Percentiles rank a stretch among this genome's conserved stretches.
phyloP scores from a whole-genome alignment of 2,797 vertebrate genomes.

The Apogon hyalosoma region DNA sequence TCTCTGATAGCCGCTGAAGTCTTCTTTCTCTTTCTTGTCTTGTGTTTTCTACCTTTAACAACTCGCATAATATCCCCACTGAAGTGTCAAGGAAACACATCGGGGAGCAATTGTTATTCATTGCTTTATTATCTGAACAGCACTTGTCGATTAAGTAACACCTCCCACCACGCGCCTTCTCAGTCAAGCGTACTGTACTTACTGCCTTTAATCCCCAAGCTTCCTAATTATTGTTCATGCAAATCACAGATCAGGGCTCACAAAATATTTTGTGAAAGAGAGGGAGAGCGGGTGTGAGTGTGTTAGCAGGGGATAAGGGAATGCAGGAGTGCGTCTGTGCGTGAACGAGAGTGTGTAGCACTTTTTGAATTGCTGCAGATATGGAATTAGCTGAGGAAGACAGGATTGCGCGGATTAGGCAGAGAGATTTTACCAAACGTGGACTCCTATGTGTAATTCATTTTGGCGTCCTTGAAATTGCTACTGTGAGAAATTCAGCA shows the following conservation, averaged over 20 bases:
- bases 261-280: conserved; percentile 50
- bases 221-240: conserved; percentile 77
- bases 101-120: conserved; percentile 67
- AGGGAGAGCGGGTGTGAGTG: conserved; percentile 15
- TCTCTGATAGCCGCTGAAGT: conserved; percentile 34
- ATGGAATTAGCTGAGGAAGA: conserved; percentile 74
- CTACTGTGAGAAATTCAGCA: conserved; percentile 82
- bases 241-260: conserved; percentile 70
- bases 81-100: conserved; percentile 42
- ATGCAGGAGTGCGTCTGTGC: conserved; percentile 43
- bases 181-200: conserved; percentile 46
- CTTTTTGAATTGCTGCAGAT: conserved; percentile 62
- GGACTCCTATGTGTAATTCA: conserved; percentile 79
- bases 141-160: conserved; percentile 61
- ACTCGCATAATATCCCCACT: conserved; percentile 29
- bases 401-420: conserved; percentile 77
- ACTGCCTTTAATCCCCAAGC: conserved; percentile 67
- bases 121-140: conserved; percentile 68
- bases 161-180: conserved; percentile 58
- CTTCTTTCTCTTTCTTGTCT: conserved; percentile 26
- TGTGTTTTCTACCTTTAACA: conserved; percentile 29
- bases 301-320: conserved; percentile 40
- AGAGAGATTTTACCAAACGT: conserved; percentile 74
- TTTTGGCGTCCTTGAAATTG: conserved; percentile 83
- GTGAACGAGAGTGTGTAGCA: conserved; percentile 32